These are phyloP conservation scores for Percopsis omiscomaycus DNA, from an alignment of 2,797 vertebrate genomes.

Conservation along the genomic window DNA sequence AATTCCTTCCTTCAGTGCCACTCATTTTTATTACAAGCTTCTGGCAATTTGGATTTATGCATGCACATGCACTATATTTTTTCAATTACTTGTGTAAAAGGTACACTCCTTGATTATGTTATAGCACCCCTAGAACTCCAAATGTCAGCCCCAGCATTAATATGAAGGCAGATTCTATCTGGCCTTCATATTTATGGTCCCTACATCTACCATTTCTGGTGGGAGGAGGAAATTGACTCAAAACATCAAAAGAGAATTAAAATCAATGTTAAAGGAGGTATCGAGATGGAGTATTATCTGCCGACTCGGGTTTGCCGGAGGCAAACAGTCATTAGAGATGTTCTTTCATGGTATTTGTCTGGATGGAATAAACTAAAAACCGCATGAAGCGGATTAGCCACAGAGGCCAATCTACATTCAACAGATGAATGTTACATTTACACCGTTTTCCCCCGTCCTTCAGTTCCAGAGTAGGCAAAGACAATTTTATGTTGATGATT, in stretches of 20 bases:
- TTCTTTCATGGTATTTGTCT: slow-evolving; percentile 2
- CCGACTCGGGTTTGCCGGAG: background rate
- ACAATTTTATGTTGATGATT: background rate
- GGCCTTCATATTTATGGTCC: background rate
- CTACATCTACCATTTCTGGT: background rate
- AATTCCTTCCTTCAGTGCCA: no score
- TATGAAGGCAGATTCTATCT: background rate
- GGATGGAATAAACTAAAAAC: background rate
- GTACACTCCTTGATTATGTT: no score
- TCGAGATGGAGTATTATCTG: slow-evolving; percentile 4
- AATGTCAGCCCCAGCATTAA: no score
- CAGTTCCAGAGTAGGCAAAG: background rate
- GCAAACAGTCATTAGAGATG: slow-evolving; percentile 9
- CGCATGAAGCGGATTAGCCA: background rate
- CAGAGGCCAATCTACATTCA: background rate
- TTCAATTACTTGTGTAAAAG: no score
- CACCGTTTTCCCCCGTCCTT: background rate
- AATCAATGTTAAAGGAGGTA: background rate
- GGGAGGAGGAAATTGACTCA: background rate
- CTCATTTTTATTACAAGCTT: no score
- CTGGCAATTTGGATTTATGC: no score
- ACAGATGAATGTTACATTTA: background rate
- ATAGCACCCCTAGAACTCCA: no score
- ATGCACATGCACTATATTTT: no score
- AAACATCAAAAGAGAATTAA: background rate